Evolutionary conservation across 2,888 invertebrate genomes (phyloP), one percentile per base, ranked within the genome.

Genomic region (Drosophila cracens): DNA sequence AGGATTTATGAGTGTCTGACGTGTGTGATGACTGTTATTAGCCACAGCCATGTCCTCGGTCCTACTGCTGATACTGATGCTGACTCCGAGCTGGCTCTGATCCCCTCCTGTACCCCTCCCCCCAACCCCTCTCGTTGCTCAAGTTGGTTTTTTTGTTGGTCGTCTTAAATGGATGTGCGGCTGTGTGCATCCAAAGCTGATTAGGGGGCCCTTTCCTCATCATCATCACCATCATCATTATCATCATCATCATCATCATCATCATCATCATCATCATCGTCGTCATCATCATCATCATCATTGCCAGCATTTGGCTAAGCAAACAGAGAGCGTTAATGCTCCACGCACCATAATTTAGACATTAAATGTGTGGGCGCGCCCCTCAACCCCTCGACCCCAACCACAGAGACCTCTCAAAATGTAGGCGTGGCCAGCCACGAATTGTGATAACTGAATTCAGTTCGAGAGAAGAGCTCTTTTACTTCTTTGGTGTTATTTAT

Each of bases 11-110:
- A 84, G 87, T 87, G 82, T 90, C 86, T 86, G 87, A 83, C 82
- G 84, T 82, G 89, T 89, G 83, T 86, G 91, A 90, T 90, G 91
- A 90, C 90, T 89, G 91, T 90, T 90, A 90, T 91, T 90, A 90
- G 89, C 83, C 81, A 70, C 76, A 69, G 70, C 76, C 86, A 68
- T 77, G 67, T 74, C 60, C 75, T 57, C 67, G 31, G 66, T 51
- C 73, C 36, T 52, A 16, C 34, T 68, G 38, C 56, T 31, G 11
- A 46, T 46, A 16, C 46, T 46, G 46, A 16, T 25, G 46, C 46
- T 46, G 46, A 46, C 56, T 31, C 27, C 49, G n/a, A 40, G 40
- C 40, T 43, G 36, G 0, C 43, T 46, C 21, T 53, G 8, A 13
- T 16, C 36, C 27, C 29, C n/a, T 8, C 18, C 29, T 4, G 33